phyloP scores from a whole-genome alignment of 2,888 invertebrate species.

The Muscina levida region DNA sequence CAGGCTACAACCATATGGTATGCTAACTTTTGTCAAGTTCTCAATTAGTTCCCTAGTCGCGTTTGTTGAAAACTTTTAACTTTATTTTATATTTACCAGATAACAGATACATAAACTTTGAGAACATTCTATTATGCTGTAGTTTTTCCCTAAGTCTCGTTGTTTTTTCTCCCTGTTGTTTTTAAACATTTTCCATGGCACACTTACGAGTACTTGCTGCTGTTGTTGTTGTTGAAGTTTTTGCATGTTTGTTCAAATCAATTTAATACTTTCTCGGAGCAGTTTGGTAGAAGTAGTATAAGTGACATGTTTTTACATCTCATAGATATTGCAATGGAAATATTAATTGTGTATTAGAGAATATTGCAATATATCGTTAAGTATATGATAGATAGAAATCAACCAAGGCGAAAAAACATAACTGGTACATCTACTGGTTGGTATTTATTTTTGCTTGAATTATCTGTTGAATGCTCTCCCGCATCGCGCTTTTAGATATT shows the following conservation, averaged over 20 bases:
- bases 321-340: no score
- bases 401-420: no score
- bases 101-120: constrained; percentile 53
- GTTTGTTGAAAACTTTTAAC: constrained; percentile 58
- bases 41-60: constrained; percentile 64
- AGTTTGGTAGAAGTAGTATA: background rate
- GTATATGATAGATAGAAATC: no score
- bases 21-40: constrained; percentile 57
- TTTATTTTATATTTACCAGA: constrained; percentile 59
- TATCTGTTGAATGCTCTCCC: no score
- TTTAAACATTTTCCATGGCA: background rate
- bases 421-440: no score
- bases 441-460: no score
- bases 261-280: constrained; percentile 11
- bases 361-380: no score
- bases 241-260: constrained; percentile 12
- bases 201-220: background rate
- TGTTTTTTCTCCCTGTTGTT: no score
- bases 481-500: no score
- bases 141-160: background rate
- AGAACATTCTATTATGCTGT: constrained; percentile 36
- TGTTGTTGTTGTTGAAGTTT: constrained; percentile 13
- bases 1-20: constrained; percentile 50
- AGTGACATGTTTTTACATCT: no score
- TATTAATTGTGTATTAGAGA: no score